Conservation (phyloP, 2,113 vertebrate species). For the Cynocephalus volans region DNA sequence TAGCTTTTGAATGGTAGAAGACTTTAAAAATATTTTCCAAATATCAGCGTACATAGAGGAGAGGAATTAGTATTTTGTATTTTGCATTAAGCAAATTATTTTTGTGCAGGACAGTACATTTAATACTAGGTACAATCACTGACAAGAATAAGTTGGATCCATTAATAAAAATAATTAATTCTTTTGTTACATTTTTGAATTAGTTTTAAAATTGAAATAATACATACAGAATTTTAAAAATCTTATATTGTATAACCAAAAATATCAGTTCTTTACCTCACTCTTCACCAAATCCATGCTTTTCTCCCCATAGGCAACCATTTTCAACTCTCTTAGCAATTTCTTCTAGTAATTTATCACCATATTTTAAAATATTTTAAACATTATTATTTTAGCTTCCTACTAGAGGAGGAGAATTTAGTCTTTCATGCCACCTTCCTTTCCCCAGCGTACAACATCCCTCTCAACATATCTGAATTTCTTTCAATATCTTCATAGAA, state of each 20-base stretch:
- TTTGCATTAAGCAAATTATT: slow-evolving; percentile 15
- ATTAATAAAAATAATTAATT: slow-evolving; percentile 2
- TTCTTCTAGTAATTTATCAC: not conserved
- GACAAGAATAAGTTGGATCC: not conserved
- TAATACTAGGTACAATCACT: not conserved
- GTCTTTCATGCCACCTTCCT: not conserved
- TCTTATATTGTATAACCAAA: not conserved
- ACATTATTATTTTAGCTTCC: slow-evolving; percentile 39
- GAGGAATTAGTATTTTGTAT: slow-evolving; percentile 19
- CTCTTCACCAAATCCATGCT: not conserved
- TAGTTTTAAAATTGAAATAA: slow-evolving; percentile 43
- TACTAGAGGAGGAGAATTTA: not conserved
- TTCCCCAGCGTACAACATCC: not conserved
- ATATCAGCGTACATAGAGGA: not conserved
- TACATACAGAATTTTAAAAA: not conserved
- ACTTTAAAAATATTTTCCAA: not conserved
- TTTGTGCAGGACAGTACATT: not conserved
- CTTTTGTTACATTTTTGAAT: slow-evolving; percentile 30
- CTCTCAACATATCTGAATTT: not conserved
- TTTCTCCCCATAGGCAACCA: not conserved
- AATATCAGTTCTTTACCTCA: not conserved
- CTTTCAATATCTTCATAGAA: not conserved
- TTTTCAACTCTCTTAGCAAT: not conserved
- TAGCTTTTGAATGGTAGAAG: slow-evolving; percentile 7
- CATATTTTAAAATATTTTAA: not conserved